Conservation (phyloP, 2,888 invertebrate genomes). For the Notodonta dromedarius region DNA sequence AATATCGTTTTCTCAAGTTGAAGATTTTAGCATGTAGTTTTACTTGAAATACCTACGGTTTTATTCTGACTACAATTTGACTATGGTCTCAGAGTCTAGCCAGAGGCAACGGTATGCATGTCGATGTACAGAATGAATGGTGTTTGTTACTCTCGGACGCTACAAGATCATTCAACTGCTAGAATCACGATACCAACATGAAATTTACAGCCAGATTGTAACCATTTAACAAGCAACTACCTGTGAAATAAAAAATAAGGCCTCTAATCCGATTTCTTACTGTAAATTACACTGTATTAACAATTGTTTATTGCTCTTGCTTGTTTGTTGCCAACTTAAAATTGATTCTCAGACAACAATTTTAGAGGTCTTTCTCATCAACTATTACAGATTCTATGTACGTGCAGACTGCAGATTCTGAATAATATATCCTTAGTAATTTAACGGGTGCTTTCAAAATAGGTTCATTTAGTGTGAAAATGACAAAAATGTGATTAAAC, state of each 20-base stretch:
- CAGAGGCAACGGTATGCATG: conserved; percentile 41
- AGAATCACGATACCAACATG: conserved; percentile 29
- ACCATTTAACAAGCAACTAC: background rate
- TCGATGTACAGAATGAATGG: conserved; percentile 35
- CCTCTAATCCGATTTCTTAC: background rate
- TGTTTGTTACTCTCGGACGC: conserved; percentile 26
- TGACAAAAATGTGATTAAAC: too few species aligned
- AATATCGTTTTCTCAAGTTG: too few species aligned
- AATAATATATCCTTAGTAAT: background rate
- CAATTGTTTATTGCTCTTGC: too few species aligned
- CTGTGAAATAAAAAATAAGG: background rate
- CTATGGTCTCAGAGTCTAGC: conserved; percentile 20
- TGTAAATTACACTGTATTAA: background rate
- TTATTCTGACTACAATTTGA: conserved; percentile 24
- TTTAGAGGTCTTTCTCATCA: background rate
- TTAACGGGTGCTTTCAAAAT: too few species aligned
- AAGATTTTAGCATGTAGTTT: too few species aligned
- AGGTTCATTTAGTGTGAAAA: too few species aligned
- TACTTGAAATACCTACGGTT: background rate
- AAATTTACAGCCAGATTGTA: background rate
- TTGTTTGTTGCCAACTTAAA: too few species aligned
- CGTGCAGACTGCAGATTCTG: conserved; percentile 1
- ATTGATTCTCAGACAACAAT: background rate
- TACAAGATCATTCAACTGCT: conserved; percentile 22
- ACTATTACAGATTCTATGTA: background rate